Conservation (phyloP, 2,888 invertebrate genomes). For the Drosophila kokeensis region DNA sequence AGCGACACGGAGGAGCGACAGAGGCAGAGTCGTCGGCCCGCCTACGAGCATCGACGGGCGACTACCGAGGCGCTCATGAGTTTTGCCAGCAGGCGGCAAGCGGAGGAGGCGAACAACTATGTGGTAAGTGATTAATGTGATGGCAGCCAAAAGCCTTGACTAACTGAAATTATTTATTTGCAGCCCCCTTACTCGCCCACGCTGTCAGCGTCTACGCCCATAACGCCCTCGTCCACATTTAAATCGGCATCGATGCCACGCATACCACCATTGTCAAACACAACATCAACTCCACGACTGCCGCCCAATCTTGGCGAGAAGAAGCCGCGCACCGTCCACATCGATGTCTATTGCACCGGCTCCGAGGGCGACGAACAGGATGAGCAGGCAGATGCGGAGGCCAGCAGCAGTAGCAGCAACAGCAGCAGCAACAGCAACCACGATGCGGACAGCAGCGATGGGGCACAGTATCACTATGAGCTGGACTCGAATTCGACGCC, state of each 20-base stretch:
- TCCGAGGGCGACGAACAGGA: constrained; percentile 86
- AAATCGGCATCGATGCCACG: constrained; percentile 82
- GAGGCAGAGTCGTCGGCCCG: constrained; percentile 67
- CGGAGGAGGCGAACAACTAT: constrained; percentile 84
- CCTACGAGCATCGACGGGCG: constrained; percentile 79
- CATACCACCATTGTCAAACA: constrained; percentile 70
- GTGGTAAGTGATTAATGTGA: constrained; percentile 70
- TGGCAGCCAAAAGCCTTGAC: background rate
- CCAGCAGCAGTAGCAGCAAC: constrained; percentile 66
- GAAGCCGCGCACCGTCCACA: constrained; percentile 89
- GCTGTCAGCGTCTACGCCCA: constrained; percentile 35
- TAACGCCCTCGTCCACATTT: constrained; percentile 76
- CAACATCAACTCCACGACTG: constrained; percentile 25
- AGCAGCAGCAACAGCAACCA: constrained; percentile 72
- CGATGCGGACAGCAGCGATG: constrained; percentile 59
- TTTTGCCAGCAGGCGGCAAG: constrained; percentile 62
- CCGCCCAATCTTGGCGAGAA: constrained; percentile 76
- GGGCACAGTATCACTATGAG: constrained; percentile 62
- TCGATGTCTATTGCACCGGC: constrained; percentile 91
- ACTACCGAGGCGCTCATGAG: constrained; percentile 77
- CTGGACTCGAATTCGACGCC: constrained; percentile 86
- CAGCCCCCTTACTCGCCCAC: constrained; percentile 73
- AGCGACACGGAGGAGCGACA: constrained; percentile 84
- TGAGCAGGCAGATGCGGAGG: constrained; percentile 81
- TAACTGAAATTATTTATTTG: background rate